These are phyloP conservation scores for Oedothorax gibbosus DNA, from an alignment of 1,140 invertebrate species.

Conservation along the genomic window DNA sequence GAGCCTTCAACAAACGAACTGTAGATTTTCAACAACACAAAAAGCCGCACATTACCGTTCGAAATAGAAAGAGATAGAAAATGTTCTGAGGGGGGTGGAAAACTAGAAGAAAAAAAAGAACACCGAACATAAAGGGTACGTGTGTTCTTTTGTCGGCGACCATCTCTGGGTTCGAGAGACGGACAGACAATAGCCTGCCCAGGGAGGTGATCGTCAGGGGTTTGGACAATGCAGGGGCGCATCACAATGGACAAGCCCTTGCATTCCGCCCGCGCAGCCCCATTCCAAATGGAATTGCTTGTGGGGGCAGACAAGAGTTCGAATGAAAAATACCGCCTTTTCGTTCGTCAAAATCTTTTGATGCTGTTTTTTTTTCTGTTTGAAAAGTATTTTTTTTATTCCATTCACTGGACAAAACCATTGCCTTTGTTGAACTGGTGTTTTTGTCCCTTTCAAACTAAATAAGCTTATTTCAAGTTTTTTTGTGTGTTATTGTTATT, in stretches of 20 bases:
- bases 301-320: conserved; percentile 33
- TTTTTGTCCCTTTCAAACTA: conserved; percentile 49
- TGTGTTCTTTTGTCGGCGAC: conserved; percentile 53
- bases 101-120: background rate
- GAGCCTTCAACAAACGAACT: conserved; percentile 26
- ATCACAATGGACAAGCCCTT: conserved; percentile 26
- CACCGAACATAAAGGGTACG: conserved; percentile 28
- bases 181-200: conserved; percentile 50
- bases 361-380: conserved; percentile 18
- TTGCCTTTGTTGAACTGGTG: conserved; percentile 55
- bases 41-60: conserved; percentile 48
- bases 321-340: conserved; percentile 60
- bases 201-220: conserved; percentile 52
- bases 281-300: conserved; percentile 50
- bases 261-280: conserved; percentile 38
- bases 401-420: conserved; percentile 50
- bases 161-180: conserved; percentile 17
- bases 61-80: conserved; percentile 14
- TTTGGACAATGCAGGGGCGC: conserved; percentile 19
- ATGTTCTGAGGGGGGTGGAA: background rate
- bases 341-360: conserved; percentile 58
- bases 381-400: conserved; percentile 2
- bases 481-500: conserved; percentile 15
- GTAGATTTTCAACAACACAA: conserved; percentile 33
- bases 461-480: conserved; percentile 55